A percentile compares a stretch with the other conserved stretches of the same genome.
Conservation (phyloP, 2,113 vertebrate species). For the Hyaena hyaena region DNA sequence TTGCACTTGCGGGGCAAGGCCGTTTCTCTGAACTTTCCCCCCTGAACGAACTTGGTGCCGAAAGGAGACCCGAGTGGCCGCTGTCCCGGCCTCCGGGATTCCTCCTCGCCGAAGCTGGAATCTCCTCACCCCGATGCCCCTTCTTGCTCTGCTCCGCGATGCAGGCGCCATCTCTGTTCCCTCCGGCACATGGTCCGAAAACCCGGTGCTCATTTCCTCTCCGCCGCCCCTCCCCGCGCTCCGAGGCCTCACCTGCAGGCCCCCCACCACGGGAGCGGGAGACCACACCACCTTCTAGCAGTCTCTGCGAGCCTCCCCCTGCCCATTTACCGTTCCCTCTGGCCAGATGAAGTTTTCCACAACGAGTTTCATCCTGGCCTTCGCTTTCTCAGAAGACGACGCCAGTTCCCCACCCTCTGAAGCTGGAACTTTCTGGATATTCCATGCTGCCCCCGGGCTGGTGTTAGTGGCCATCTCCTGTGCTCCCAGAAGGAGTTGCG, state of each 20-base stretch:
- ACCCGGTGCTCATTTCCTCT: background rate
- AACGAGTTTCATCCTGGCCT: background rate
- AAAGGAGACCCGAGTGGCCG: background rate
- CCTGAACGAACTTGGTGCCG: background rate
- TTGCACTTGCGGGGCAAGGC: background rate
- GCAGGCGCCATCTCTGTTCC: background rate
- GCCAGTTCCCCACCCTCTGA: rapidly evolving
- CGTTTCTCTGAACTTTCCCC: background rate
- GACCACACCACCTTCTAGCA: background rate
- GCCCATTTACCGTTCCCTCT: background rate
- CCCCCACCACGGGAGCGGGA: background rate
- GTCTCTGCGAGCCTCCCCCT: background rate
- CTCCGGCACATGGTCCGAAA: background rate
- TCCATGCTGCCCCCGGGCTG: rapidly evolving
- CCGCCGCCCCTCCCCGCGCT: rapidly evolving
- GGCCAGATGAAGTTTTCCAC: background rate
- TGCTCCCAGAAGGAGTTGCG: background rate
- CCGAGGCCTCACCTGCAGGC: background rate
- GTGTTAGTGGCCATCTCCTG: background rate
- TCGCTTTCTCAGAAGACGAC: background rate
- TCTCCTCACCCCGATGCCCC: rapidly evolving
- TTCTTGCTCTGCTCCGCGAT: background rate
- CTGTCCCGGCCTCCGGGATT: rapidly evolving
- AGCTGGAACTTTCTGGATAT: background rate
- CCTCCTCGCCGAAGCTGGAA: background rate